Percentiles rank a stretch among this genome's conserved stretches.
Evolutionary conservation across 2,113 vertebrate genomes (phyloP).

Genomic region (Pyxicephalus adspersus): DNA sequence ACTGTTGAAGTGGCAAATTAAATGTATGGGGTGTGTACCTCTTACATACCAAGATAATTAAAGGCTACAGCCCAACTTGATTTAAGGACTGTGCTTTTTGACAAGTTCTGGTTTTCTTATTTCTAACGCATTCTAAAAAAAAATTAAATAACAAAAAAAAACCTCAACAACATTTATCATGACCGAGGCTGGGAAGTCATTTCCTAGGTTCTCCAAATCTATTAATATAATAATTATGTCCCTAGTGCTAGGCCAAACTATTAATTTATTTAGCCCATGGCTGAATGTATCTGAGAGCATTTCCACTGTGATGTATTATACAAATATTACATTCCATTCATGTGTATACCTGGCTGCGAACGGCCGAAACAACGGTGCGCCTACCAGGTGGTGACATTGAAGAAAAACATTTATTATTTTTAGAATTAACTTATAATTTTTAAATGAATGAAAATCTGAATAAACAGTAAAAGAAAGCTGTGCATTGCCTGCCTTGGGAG

Average conservation of each 20-base stretch:
- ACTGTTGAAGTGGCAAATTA: constrained; percentile 39
- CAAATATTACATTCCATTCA: constrained; percentile 8
- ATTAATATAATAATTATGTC: constrained; percentile 27
- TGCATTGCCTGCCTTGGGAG: neutral
- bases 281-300: constrained; percentile 10
- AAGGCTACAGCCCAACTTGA: constrained; percentile 9
- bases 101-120: constrained; percentile 18
- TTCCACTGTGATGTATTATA: constrained; percentile 23
- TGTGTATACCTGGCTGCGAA: neutral
- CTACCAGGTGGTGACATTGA: neutral
- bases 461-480: neutral
- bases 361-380: too few relatives aligned
- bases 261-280: neutral
- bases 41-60: constrained; percentile 37
- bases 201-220: constrained; percentile 5
- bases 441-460: neutral
- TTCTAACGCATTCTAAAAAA: neutral
- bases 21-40: constrained; percentile 2
- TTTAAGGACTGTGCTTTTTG: constrained; percentile 13
- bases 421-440: constrained; percentile 9
- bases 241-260: neutral
- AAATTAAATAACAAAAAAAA: neutral
- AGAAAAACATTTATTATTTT: constrained; percentile 25
- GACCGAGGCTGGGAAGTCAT: neutral
- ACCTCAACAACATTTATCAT: constrained; percentile 4